Base-by-base conservation (phyloP, 2,797 vertebrate genomes). In the Clarias platycephalus region DNA sequence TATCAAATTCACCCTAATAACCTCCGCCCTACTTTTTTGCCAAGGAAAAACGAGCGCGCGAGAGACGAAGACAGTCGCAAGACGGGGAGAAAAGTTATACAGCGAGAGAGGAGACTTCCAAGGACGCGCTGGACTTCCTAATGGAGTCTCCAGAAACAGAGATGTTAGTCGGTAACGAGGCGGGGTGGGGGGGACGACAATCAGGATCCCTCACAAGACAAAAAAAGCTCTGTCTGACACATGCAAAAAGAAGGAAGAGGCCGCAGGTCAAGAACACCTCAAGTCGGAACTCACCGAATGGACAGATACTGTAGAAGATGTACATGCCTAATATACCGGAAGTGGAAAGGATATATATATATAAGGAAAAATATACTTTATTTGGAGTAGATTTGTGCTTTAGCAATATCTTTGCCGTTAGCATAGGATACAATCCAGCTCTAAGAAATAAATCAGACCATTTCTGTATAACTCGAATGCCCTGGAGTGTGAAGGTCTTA, bases 1-100 rank as follows among this genome's bases (percentile, higher is more conserved):
- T 91, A 95, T 95, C 93, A 94, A 94, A 94, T 93, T 94, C 90
- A 89, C 92, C 93, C 91, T 92, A 91, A 89, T 93, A 93, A 94
- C 94, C 95, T 93, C 89, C 91, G 94, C 88, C 94, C 94, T 92
- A 95, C 90, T 94, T 95, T 93, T 85, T 90, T 92, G 88, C 87
- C 86, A 87, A 77, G 90, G 70, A 76, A 10, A 83, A 57, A 88
- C 84, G 78, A 64, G 87, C 86, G 84, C 28, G 64, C 80, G 87
- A 88, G 91, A 88, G 85, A 74, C 84, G 88, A 86, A 85, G 88
- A 84, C 91, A 90, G 87, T 86, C 68, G 76, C 71, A 90, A 91
- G 89, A 88, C 86, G 83, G 88, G 87, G 89, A 86, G 83, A 82
- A 89, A 90, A 88, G 91, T 90, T 87, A 82, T 84, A 89, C 91